Conservation (phyloP, 1,140 invertebrate species). For the Tetragnatha versicolor region DNA sequence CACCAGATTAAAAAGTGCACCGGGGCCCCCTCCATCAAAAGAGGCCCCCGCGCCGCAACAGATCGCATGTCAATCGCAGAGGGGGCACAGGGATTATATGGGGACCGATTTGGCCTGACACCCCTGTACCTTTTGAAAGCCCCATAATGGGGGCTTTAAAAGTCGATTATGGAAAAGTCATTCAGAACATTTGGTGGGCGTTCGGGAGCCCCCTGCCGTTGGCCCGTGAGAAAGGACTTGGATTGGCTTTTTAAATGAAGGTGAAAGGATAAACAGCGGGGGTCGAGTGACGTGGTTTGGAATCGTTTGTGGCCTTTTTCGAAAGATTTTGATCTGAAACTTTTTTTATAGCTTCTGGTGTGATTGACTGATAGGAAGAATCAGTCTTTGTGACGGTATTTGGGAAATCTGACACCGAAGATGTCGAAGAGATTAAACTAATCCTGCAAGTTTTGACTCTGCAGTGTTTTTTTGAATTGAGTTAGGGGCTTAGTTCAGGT, state of each 20-base stretch:
- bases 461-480: not conserved
- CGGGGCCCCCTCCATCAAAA: slow-evolving; percentile 3
- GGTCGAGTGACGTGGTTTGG: no score
- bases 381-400: no score
- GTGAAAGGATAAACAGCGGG: not conserved
- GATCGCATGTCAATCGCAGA: no score
- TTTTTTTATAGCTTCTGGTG: not conserved
- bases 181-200: slow-evolving; percentile 21
- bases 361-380: no score
- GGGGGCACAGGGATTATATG: no score
- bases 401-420: no score
- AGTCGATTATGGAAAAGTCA: slow-evolving; percentile 48
- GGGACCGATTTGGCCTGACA: no score
- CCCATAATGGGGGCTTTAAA: slow-evolving; percentile 14
- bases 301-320: no score
- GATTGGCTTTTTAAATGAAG: not conserved
- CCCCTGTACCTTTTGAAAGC: not conserved
- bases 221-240: not conserved
- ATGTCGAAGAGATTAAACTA: no score
- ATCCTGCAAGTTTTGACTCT: not conserved
- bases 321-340: no score
- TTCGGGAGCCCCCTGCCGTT: not conserved
- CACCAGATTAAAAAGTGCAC: slow-evolving; percentile 10
- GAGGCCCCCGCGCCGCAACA: not conserved
- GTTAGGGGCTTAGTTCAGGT: no score